Conservation (phyloP, 2,113 vertebrate genomes). For the Larimichthys polyactis region DNA sequence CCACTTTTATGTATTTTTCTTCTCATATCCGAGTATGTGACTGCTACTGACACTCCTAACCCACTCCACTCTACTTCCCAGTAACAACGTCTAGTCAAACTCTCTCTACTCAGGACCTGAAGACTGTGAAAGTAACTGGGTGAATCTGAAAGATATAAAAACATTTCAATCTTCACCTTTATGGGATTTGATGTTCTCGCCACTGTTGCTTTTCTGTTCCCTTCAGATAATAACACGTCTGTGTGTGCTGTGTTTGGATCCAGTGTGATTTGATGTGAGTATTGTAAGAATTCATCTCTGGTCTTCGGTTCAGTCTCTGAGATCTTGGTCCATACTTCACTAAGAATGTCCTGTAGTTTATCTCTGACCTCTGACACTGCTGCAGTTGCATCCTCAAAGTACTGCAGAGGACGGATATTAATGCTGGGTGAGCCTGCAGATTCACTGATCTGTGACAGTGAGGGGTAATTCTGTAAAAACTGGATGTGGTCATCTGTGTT, state of each 20-base stretch:
- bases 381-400: not conserved
- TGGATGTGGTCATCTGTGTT: not conserved
- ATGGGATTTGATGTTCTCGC: too few species aligned
- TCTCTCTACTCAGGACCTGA: too few species aligned
- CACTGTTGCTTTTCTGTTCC: not conserved
- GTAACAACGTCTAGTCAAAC: constrained; percentile 9
- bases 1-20: not conserved
- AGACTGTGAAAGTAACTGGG: too few species aligned
- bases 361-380: not conserved
- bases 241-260: not conserved
- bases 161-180: too few species aligned
- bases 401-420: not conserved
- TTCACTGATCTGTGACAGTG: not conserved
- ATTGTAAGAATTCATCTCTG: not conserved
- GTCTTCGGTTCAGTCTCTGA: not conserved
- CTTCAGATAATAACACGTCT: not conserved
- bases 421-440: too few species aligned
- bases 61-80: constrained; percentile 21
- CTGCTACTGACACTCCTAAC: not conserved
- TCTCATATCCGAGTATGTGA: not conserved
- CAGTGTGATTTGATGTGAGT: not conserved
- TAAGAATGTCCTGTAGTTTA: not conserved
- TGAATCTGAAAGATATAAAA: too few species aligned
- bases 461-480: not conserved
- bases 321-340: not conserved